Evolutionary conservation across 2,888 invertebrate genomes (phyloP), one percentile per base, ranked within the genome.

Genomic region (Choristoneura rosaceana): DNA sequence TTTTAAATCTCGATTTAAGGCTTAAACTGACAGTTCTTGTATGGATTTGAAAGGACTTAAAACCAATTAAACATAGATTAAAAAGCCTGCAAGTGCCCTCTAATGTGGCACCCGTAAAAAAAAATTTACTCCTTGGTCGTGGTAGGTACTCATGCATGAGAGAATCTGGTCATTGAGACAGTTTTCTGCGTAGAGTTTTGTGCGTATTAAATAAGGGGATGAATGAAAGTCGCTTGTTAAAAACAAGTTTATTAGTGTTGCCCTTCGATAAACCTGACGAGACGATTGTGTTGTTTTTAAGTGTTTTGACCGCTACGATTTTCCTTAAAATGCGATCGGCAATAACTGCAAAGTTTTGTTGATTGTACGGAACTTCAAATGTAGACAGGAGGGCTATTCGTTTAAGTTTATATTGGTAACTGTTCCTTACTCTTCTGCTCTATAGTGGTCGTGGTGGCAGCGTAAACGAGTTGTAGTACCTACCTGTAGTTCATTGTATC

Each of bases 121-220:
- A 0, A 25, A 1, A 25, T 25, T 25, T 25, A 25, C 25, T 25
- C 0, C 25, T 25, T 25, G 25, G 25, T 38, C 38, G 38, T 38
- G 5, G 38, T 50, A 52, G 8, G 17, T 7, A 25, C 47, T 47
- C 4, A 4, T 47, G 4, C 14, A n/a, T 3, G 12, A 15, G 50
- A 34, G 0, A 47, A 50, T n/a, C n/a, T n/a, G 50, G 50, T 15
- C 15, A n/a, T 47, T 47, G n/a, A n/a, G n/a, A 25, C 55, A 55
- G 55, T 10, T 55, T 55, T 25, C 25, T 55, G 55, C 55, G 55
- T 17, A 17, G 55, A 25, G 25, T 17, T 55, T 17, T 55, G 55
- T 25, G 52, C 14, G 67, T 74, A 69, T 76, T n/a, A 50, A 50
- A 75, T 17, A 17, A 52, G 55, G 55, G 25, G 55, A 55, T 55